Evolutionary conservation across 2,113 vertebrate genomes (phyloP).

Genomic region (Phocoena phocoena): DNA sequence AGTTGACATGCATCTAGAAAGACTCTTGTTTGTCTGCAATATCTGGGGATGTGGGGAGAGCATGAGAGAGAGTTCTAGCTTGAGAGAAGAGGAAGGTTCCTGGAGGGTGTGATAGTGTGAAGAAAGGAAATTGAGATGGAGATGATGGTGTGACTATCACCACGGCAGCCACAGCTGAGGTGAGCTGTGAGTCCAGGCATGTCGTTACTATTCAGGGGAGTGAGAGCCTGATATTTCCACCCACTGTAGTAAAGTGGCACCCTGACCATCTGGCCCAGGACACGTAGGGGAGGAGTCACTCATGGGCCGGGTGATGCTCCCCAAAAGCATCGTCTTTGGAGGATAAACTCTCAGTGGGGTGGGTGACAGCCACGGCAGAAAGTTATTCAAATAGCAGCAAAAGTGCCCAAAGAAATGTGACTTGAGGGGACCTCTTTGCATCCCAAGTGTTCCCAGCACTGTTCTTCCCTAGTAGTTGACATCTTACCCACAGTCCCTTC

Average conservation of each 20-base stretch:
- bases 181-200: background rate
- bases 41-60: background rate
- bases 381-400: slow-evolving; percentile 40
- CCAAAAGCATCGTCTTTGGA: slow-evolving; percentile 52
- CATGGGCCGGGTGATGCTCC: background rate
- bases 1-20: background rate
- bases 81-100: background rate
- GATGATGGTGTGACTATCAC: background rate
- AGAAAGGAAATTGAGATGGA: slow-evolving; percentile 13
- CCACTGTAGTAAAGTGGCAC: background rate
- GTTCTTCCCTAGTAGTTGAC: background rate
- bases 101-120: background rate
- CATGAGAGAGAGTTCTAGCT: background rate
- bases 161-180: background rate
- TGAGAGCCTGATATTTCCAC: slow-evolving; percentile 41
- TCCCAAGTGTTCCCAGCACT: background rate
- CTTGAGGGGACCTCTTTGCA: background rate
- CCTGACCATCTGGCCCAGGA: slow-evolving; percentile 11
- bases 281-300: background rate
- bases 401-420: background rate
- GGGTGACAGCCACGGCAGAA: background rate
- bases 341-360: slow-evolving; percentile 19
- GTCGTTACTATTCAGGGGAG: background rate
- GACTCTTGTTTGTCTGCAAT: background rate
- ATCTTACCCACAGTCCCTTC: background rate